Evolutionary conservation across 1,140 invertebrate species (phyloP), one percentile per base, ranked within the genome.

Genomic region (Metaphire vulgaris): DNA sequence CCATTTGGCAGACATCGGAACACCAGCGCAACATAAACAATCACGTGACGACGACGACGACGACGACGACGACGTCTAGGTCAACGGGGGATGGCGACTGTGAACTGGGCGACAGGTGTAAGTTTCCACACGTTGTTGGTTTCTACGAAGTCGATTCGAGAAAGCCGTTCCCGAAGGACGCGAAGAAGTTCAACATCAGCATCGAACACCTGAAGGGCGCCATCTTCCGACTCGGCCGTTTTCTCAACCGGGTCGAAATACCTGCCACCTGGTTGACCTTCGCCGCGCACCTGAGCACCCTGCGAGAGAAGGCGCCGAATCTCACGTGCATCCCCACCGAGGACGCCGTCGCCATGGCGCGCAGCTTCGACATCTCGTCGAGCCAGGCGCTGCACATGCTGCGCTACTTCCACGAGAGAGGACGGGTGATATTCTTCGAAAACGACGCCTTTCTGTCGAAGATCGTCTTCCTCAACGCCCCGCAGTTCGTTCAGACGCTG

Each of bases 161-260:
- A 21, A 74, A 73, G 64, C 28, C 67, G 32, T 69, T 78, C 31
- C 77, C 77, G 29, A 78, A 73, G 33, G 68, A 74, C 30, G 65
- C 73, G n/a, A 76, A 66, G 32, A 78, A 78, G 69, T 64, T 66
- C 41, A 78, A 78, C 41, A n/a, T 74, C 28, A 75, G 77, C 56
- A 68, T 74, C 65, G 77, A 78, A 69, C 73, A 75, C 34, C 77
- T 78, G 33, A 78, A 78, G 34, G 28, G 33, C 6, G 77, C 77
- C 33, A 78, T 78, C 29, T 28, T 78, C 26, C 31, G 74, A 12
- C 69, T 78, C 33, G 69, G 66, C 0, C 31, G 31, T 1, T 66
- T 31, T 21, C 34, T 33, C 26, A 41, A 26, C 66, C n/a, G 73
- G 64, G 34, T 64, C 72, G 72, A 72, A 14, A 75, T 78, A 14